phyloP scores from a whole-genome alignment of 1,140 invertebrate genomes.

The Tribolium castaneum region DNA sequence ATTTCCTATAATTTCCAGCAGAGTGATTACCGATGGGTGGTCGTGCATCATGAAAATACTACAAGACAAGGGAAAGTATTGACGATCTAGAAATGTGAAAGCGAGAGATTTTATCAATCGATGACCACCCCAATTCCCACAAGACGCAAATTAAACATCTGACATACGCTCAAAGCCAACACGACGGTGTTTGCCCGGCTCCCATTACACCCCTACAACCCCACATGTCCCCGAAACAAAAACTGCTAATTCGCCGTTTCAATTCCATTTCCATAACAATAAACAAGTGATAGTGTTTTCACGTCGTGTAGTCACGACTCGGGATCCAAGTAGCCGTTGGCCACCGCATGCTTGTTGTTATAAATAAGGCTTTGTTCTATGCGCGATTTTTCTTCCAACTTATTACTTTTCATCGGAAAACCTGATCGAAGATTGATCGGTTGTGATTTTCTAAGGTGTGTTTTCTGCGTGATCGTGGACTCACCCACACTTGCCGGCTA shows the following conservation, averaged over 20 bases:
- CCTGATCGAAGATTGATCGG: neutral
- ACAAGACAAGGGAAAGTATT: conserved; percentile 3
- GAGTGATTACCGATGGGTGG: neutral
- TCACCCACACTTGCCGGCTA: conserved; percentile 40
- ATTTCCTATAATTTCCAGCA: conserved; percentile 3
- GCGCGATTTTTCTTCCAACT: neutral
- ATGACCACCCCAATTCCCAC: neutral
- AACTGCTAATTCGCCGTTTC: neutral
- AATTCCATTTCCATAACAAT: neutral
- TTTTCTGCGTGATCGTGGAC: neutral
- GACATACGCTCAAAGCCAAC: neutral
- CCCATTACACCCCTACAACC: neutral
- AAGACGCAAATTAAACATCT: conserved; percentile 23
- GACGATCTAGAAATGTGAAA: conserved; percentile 19
- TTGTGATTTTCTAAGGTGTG: neutral
- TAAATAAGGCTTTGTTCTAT: neutral
- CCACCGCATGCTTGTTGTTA: neutral
- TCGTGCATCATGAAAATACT: conserved; percentile 13
- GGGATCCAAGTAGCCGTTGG: conserved; percentile 26
- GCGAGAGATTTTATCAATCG: neutral
- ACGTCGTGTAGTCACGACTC: conserved; percentile 27
- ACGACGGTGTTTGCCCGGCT: conserved; percentile 3
- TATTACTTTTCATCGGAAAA: neutral
- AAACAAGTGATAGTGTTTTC: conserved; percentile 39
- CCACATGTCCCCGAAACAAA: neutral